phyloP scores from a whole-genome alignment of 1,140 invertebrate genomes.

The Drosophila ohnishii region DNA sequence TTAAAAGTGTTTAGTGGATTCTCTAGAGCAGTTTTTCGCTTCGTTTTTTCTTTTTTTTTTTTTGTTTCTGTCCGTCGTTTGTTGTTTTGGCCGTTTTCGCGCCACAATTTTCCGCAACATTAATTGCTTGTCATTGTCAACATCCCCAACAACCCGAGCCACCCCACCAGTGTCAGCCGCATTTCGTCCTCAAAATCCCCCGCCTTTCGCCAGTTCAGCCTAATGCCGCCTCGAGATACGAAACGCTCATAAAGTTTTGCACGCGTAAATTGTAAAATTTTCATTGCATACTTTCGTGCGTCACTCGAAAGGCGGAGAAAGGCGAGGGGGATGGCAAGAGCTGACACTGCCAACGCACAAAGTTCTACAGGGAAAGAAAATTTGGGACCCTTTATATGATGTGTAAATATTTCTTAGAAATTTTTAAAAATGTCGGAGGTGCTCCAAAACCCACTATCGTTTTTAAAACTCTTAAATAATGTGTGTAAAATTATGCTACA shows the following conservation, averaged over 20 bases:
- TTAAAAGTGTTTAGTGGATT: slow-evolving; percentile 58
- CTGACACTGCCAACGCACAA: slow-evolving; percentile 44
- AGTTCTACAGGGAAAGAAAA: slow-evolving; percentile 20
- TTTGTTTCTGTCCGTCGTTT: slow-evolving; percentile 1
- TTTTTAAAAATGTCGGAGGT: neutral
- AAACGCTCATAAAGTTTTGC: slow-evolving; percentile 70
- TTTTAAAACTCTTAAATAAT: neutral
- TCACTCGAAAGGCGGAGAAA: slow-evolving; percentile 26
- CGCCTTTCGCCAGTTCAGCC: slow-evolving; percentile 17
- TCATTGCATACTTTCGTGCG: slow-evolving; percentile 73
- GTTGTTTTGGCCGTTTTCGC: slow-evolving; percentile 55
- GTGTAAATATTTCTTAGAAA: too few relatives aligned
- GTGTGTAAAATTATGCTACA: neutral
- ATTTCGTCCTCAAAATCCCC: neutral
- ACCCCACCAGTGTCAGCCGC: neutral
- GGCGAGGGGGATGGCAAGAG: neutral
- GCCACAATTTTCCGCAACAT: slow-evolving; percentile 70
- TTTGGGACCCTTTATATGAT: too few relatives aligned
- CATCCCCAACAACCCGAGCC: slow-evolving; percentile 19
- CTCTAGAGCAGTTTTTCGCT: slow-evolving; percentile 10
- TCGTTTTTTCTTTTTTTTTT: neutral
- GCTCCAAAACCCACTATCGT: too few relatives aligned
- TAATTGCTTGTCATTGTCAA: slow-evolving; percentile 74
- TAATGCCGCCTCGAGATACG: slow-evolving; percentile 62
- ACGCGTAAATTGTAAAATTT: slow-evolving; percentile 77